Conservation (phyloP, 2,113 vertebrate genomes). For the Phylloscopus trochilus region DNA sequence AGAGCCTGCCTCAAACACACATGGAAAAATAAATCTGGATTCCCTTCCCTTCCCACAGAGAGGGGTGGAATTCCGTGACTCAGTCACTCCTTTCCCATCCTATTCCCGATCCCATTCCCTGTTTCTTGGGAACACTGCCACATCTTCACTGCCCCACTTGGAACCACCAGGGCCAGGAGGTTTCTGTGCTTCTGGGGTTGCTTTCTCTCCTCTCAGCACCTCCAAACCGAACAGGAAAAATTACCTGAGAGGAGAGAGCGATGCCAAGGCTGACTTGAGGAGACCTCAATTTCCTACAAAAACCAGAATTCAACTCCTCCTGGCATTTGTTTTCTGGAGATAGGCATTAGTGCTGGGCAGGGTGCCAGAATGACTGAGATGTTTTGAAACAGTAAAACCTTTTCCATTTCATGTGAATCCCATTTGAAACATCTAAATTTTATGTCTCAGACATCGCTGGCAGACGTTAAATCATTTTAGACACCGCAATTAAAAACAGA, state of each 20-base stretch:
- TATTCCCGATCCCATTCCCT: neutral
- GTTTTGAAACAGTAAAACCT: neutral
- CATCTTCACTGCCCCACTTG: neutral
- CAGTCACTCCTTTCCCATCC: neutral
- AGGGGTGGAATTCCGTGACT: neutral
- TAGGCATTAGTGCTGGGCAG: neutral
- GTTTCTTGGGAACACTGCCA: neutral
- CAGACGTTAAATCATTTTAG: slow-evolving; percentile 36
- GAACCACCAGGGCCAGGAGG: neutral
- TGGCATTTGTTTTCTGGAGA: slow-evolving; percentile 28
- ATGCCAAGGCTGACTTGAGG: neutral
- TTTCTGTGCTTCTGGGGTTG: neutral
- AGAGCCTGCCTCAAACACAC: no score
- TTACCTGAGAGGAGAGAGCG: neutral
- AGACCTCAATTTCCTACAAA: neutral
- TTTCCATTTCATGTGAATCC: neutral
- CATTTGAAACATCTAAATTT: slow-evolving; percentile 7
- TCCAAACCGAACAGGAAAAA: neutral
- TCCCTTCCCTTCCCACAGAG: neutral
- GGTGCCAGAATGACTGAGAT: neutral
- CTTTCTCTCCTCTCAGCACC: neutral
- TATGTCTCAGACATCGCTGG: neutral
- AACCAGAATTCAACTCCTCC: neutral
- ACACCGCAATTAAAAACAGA: slow-evolving; percentile 55
- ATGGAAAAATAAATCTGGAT: no score